phyloP scores from a whole-genome alignment of 2,797 vertebrate species.

The Centroberyx gerrardi region DNA sequence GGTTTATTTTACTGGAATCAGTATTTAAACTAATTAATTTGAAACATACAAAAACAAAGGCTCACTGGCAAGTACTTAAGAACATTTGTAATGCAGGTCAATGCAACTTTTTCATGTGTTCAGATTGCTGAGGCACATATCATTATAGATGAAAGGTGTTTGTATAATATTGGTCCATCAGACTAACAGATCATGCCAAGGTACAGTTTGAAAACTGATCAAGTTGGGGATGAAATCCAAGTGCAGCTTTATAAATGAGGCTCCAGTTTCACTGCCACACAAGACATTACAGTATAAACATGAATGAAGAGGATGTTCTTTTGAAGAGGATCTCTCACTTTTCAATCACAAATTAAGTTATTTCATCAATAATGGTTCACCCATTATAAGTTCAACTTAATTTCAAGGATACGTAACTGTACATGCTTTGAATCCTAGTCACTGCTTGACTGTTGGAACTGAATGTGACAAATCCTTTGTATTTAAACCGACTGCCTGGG shows the following conservation, averaged over 20 bases:
- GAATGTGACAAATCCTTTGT: conserved; percentile 55
- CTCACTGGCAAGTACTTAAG: not conserved
- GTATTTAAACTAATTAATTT: too few relatives aligned
- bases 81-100: not conserved
- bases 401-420: conserved; percentile 22
- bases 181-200: not conserved
- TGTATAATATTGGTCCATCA: not conserved
- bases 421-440: conserved; percentile 35
- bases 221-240: not conserved
- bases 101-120: not conserved
- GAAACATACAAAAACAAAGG: not conserved
- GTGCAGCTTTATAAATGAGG: conserved; percentile 26
- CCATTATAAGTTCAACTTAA: not conserved
- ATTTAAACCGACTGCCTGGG: conserved; percentile 49
- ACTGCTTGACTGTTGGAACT: conserved; percentile 42
- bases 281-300: not conserved
- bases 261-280: conserved; percentile 1
- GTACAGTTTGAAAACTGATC: not conserved
- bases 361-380: conserved; percentile 34
- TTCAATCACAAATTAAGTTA: conserved; percentile 58
- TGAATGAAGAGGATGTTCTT: not conserved
- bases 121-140: not conserved
- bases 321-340: conserved; percentile 1
- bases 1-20: too few relatives aligned
- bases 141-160: not conserved